Evolutionary conservation across 1,140 invertebrate genomes (phyloP).

Genomic region (Branchinecta lindahli): DNA sequence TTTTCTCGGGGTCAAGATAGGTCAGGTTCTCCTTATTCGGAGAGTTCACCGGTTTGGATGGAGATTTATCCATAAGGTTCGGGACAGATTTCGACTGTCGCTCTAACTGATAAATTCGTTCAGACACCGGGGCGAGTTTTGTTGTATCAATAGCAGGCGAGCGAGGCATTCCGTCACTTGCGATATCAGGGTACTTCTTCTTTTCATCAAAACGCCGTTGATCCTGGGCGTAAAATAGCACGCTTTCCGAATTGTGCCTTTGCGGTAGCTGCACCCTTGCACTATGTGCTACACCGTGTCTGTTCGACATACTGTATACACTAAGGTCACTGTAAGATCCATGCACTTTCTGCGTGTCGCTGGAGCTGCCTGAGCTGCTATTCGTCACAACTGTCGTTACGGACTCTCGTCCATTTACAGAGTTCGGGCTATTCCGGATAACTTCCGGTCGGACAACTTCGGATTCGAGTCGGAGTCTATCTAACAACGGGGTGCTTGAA

Average conservation of each 20-base stretch:
- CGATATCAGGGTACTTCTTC: constrained; percentile 12
- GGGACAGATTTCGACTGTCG: constrained; percentile 24
- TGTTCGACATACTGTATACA: constrained; percentile 36
- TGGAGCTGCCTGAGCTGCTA: constrained; percentile 43
- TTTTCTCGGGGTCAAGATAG: constrained; percentile 58
- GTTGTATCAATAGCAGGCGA: constrained; percentile 35
- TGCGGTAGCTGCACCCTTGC: constrained; percentile 61
- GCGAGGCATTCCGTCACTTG: constrained; percentile 20
- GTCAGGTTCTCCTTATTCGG: constrained; percentile 33
- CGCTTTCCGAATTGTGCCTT: constrained; percentile 60
- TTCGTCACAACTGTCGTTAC: constrained; percentile 41
- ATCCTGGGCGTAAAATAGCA: constrained; percentile 40
- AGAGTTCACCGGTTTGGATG: neutral
- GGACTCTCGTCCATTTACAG: constrained; percentile 43
- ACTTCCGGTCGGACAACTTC: constrained; percentile 22
- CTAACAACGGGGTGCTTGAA: constrained; percentile 53
- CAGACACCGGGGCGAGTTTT: constrained; percentile 46
- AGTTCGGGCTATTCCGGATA: constrained; percentile 2
- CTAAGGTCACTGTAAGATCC: constrained; percentile 59
- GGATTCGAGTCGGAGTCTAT: constrained; percentile 37
- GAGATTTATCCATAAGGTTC: constrained; percentile 16
- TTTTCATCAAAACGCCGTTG: constrained; percentile 14
- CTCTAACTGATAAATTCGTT: constrained; percentile 56
- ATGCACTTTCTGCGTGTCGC: constrained; percentile 66
- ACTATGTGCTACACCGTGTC: constrained; percentile 48